Evolutionary conservation across 1,140 invertebrate genomes (phyloP), one percentile per base, ranked within the genome.

Genomic region (Apis florea): DNA sequence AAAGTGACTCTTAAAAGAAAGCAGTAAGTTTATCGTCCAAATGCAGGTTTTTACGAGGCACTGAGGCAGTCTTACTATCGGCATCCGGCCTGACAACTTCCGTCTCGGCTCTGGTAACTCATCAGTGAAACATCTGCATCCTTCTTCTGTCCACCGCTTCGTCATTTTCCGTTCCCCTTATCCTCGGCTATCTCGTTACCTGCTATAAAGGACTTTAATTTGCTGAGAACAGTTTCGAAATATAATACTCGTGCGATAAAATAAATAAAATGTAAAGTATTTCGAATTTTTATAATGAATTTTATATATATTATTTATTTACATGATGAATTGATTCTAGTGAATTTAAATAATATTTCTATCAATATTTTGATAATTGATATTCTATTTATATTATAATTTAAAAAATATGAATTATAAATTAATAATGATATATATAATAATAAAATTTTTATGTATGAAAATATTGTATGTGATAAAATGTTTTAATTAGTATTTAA

Each of bases 61-160:
- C 74, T 4, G 74, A 71, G 53, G 58, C 59, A 49, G 61, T 54
- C 73, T 85, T 71, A 54, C 75, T 85, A 86, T 85, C 85, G 83
- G 59, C 80, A 85, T 86, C 83, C 85, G 85, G 83, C 69, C 79
- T 56, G 68, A 84, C 79, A 69, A 72, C 74, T 86, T 86, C 85
- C 83, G 85, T 67, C 83, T 79, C 56, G 83, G 73, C 63, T 84
- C 74, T 58, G 70, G 79, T 86, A 84, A 84, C 82, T 76, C 59
- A 72, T 64, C 59, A 58, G 64, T 81, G 70, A 53, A 79, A 86
- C 85, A 86, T 86, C 75, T 79, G 83, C 79, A 72, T 76, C 83
- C 79, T 82, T 53, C 67, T 82, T 54, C 47, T 58, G 31, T 64
- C 56, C 51, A 26, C 63, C 80, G n/a, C 26, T 56, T 75, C 73